Percentiles rank a stretch among this genome's conserved stretches.
phyloP scores from a whole-genome alignment of 1,140 invertebrate genomes.

The Dufourea novaeangliae region DNA sequence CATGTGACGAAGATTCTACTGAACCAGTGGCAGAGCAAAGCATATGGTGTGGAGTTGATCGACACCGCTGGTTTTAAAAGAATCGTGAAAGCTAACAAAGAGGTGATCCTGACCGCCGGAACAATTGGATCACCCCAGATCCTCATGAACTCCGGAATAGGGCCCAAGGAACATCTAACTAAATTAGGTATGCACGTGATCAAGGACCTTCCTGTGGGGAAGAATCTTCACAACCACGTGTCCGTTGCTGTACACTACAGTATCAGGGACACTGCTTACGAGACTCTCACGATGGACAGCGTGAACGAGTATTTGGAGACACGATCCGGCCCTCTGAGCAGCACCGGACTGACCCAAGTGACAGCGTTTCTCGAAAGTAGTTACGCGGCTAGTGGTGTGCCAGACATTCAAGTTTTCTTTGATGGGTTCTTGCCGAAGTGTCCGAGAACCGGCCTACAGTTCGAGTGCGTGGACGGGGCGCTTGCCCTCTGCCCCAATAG shows the following conservation, averaged over 20 bases:
- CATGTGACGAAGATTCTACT: slow-evolving; percentile 80
- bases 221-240: slow-evolving; percentile 83
- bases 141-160: slow-evolving; percentile 87
- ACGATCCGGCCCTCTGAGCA: slow-evolving; percentile 77
- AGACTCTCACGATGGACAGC: slow-evolving; percentile 72
- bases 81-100: slow-evolving; percentile 78
- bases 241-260: slow-evolving; percentile 76
- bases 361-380: slow-evolving; percentile 78
- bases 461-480: slow-evolving; percentile 73
- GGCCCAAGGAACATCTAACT: slow-evolving; percentile 83
- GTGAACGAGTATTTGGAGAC: slow-evolving; percentile 76
- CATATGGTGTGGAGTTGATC: slow-evolving; percentile 84
- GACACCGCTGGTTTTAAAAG: slow-evolving; percentile 76
- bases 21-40: slow-evolving; percentile 80
- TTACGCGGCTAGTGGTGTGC: slow-evolving; percentile 67
- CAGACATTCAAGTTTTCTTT: slow-evolving; percentile 78
- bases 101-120: slow-evolving; percentile 86
- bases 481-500: slow-evolving; percentile 67
- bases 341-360: slow-evolving; percentile 81
- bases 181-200: slow-evolving; percentile 79
- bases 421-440: slow-evolving; percentile 78
- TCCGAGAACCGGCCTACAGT: slow-evolving; percentile 70
- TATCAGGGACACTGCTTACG: slow-evolving; percentile 73
- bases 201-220: slow-evolving; percentile 83
- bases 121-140: slow-evolving; percentile 87